Percentiles rank a stretch among this genome's conserved stretches.
These are phyloP conservation scores for Parnassius smintheus DNA, from an alignment of 2,888 invertebrate genomes.

Conservation along the genomic window DNA sequence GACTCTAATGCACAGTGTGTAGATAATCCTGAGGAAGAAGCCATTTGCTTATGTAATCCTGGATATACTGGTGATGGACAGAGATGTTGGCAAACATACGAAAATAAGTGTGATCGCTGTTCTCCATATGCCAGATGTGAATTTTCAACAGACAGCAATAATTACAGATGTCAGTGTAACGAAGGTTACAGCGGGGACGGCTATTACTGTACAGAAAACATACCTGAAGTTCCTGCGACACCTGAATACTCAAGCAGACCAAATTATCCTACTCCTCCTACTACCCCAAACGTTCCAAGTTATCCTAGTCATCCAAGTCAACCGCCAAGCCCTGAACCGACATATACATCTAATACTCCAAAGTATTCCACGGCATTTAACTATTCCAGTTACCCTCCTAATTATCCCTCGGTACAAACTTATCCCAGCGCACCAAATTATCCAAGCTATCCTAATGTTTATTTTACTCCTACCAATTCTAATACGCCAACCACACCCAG, in stretches of 20 bases:
- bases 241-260: conserved; percentile 2
- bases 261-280: conserved; percentile 1
- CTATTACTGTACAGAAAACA: conserved; percentile 48
- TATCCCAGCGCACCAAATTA: conserved; percentile 26
- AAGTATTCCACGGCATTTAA: conserved; percentile 5
- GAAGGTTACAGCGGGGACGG: conserved; percentile 88
- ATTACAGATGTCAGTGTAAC: conserved; percentile 81
- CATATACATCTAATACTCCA: conserved; percentile 25
- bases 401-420: conserved; percentile 13
- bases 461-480: conserved; percentile 17
- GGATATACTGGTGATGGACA: conserved; percentile 90
- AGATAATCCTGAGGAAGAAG: conserved; percentile 51
- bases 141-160: conserved; percentile 42
- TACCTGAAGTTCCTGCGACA: neutral
- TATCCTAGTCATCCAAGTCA: conserved; percentile 4
- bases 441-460: conserved; percentile 21
- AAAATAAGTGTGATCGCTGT: conserved; percentile 49
- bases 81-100: conserved; percentile 73
- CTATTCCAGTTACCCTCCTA: conserved; percentile 23
- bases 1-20: conserved; percentile 82
- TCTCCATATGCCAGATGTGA: conserved; percentile 56
- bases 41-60: conserved; percentile 85
- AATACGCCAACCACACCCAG: conserved; percentile 24
- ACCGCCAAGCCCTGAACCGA: conserved; percentile 1
- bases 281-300: neutral